These are phyloP conservation scores for Eristalis pertinax DNA, from an alignment of 2,888 invertebrate species.

Conservation along the genomic window DNA sequence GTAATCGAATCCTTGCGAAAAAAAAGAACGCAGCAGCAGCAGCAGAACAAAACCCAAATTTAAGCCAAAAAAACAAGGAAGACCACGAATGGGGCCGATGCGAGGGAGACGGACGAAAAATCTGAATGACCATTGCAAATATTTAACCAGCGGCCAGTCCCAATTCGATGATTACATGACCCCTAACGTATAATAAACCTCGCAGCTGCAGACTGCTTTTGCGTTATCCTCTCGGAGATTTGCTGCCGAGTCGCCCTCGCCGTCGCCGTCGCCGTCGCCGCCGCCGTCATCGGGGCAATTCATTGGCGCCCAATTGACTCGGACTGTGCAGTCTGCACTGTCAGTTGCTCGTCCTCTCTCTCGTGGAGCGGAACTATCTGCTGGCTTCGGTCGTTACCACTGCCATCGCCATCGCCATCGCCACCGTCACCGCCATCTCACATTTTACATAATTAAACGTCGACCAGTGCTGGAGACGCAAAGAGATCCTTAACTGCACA, in stretches of 20 bases:
- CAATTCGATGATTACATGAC: constrained; percentile 72
- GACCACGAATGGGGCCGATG: background rate
- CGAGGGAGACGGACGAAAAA: constrained; percentile 15
- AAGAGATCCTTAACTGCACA: constrained; percentile 55
- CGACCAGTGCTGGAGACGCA: constrained; percentile 49
- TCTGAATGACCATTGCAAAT: constrained; percentile 71
- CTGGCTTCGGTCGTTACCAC: background rate
- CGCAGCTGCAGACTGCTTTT: constrained; percentile 51
- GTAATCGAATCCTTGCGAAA: constrained; percentile 70
- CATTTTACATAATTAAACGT: constrained; percentile 69
- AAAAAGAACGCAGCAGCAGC: background rate
- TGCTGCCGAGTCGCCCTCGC: background rate
- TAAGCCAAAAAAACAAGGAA: constrained; percentile 33
- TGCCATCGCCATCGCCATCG: constrained; percentile 15
- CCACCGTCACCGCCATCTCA: constrained; percentile 29
- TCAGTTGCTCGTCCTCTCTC: constrained; percentile 8
- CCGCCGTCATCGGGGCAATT: constrained; percentile 29
- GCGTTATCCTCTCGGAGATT: constrained; percentile 63
- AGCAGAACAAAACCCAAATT: constrained; percentile 32
- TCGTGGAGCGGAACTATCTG: constrained; percentile 30
- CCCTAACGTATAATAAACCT: constrained; percentile 70
- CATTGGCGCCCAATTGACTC: constrained; percentile 51
- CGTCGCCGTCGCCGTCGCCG: constrained; percentile 8
- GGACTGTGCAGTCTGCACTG: constrained; percentile 22
- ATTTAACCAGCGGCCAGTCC: constrained; percentile 68